Percentiles rank a stretch among this genome's conserved stretches.
Conservation (phyloP, 2,888 invertebrate genomes). For the Eucera pruinosa region DNA sequence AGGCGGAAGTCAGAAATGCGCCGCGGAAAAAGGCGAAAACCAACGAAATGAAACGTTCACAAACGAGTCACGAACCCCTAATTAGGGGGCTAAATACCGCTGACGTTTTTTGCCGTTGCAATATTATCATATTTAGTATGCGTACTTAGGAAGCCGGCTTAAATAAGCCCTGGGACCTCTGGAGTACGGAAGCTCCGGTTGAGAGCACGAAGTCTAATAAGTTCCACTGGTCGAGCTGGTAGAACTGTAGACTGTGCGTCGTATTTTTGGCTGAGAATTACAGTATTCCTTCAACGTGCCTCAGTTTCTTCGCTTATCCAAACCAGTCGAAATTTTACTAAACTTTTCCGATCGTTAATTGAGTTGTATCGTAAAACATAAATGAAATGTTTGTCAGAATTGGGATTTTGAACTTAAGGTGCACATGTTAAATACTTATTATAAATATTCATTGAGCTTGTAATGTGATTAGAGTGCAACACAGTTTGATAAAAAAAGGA, state of each 20-base stretch:
- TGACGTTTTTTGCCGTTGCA: slow-evolving; percentile 83
- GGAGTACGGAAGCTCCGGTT: slow-evolving; percentile 76
- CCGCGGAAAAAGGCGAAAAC: slow-evolving; percentile 65
- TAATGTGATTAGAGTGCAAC: too few species aligned
- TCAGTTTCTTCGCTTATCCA: slow-evolving; percentile 8
- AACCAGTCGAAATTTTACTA: not conserved
- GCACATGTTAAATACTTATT: too few species aligned
- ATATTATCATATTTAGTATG: slow-evolving; percentile 85
- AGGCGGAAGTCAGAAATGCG: slow-evolving; percentile 33
- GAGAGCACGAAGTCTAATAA: slow-evolving; percentile 81
- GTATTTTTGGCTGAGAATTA: slow-evolving; percentile 79
- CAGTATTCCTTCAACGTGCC: slow-evolving; percentile 60
- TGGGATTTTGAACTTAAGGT: too few species aligned
- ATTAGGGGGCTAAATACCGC: slow-evolving; percentile 84
- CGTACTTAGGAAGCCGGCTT: slow-evolving; percentile 83
- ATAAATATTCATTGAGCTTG: too few species aligned
- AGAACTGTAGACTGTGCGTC: slow-evolving; percentile 69
- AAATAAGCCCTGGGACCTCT: slow-evolving; percentile 81
- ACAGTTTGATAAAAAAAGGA: too few species aligned
- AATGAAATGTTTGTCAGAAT: not conserved
- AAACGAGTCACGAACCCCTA: slow-evolving; percentile 84
- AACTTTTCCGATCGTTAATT: not conserved
- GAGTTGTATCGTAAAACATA: not conserved
- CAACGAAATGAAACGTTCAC: slow-evolving; percentile 81
- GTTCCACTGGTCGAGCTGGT: slow-evolving; percentile 79